phyloP scores from a whole-genome alignment of 2,888 invertebrate species.

The Drosophila demipolita region DNA sequence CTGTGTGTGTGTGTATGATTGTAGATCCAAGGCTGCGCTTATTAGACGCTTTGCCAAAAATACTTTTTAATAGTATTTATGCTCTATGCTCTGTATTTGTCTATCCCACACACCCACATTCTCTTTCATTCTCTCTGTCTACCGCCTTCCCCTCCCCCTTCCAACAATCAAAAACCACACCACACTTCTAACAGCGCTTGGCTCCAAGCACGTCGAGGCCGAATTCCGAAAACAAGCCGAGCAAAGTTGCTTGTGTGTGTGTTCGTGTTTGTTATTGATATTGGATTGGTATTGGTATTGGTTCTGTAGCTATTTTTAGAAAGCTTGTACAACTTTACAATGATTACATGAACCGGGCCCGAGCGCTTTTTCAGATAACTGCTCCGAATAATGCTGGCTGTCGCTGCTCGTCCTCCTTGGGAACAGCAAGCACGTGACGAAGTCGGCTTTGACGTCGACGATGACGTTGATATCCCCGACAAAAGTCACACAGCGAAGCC shows the following conservation, averaged over 20 bases:
- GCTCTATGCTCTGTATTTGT: conserved; percentile 24
- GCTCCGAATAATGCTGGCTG: conserved; percentile 27
- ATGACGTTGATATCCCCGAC: conserved; percentile 19
- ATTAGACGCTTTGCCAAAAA: conserved; percentile 71
- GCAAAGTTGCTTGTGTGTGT: conserved; percentile 15
- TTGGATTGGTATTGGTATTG: conserved; percentile 12
- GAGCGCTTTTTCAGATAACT: conserved; percentile 60
- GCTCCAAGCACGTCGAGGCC: conserved; percentile 36
- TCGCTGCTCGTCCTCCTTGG: conserved; percentile 13
- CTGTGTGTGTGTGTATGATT: conserved; percentile 53
- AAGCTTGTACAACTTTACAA: conserved; percentile 67
- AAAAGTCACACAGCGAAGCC: conserved; percentile 41
- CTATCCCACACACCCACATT: conserved; percentile 1
- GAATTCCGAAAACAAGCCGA: conserved; percentile 33
- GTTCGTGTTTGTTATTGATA: conserved; percentile 8
- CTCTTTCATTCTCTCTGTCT: conserved; percentile 2
- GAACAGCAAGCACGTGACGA: conserved; percentile 59
- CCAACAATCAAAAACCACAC: background rate
- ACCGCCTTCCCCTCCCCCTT: background rate
- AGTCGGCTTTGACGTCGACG: conserved; percentile 21
- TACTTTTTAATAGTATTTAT: conserved; percentile 71
- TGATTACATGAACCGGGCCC: conserved; percentile 64
- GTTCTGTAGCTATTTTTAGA: conserved; percentile 57
- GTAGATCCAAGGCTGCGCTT: conserved; percentile 69
- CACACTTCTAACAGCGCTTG: conserved; percentile 12